Evolutionary conservation across 2,888 invertebrate species (phyloP).

Genomic region (Yponomeuta evonymella): DNA sequence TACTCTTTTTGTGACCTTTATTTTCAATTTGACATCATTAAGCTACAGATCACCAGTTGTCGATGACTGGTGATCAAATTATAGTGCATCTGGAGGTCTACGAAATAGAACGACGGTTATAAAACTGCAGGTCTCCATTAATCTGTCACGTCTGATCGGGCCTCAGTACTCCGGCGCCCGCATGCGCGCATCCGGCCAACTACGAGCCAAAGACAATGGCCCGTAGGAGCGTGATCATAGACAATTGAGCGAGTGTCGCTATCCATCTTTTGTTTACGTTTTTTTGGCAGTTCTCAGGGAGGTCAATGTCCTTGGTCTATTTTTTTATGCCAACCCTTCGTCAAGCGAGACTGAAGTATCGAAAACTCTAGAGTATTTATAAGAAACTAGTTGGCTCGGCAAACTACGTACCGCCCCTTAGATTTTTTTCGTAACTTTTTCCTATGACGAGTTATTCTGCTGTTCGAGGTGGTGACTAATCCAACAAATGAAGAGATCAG

Average conservation of each 20-base stretch:
- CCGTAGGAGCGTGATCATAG: constrained; percentile 51
- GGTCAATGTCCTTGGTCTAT: constrained; percentile 24
- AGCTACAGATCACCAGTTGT: neutral
- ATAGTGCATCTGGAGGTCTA: neutral
- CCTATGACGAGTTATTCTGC: too few species aligned
- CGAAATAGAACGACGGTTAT: constrained; percentile 7
- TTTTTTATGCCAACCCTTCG: neutral
- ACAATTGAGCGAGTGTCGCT: constrained; percentile 49
- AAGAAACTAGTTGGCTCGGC: neutral
- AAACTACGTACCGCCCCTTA: too few species aligned
- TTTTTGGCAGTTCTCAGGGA: constrained; percentile 24
- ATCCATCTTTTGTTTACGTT: constrained; percentile 19
- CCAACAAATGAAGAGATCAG: too few species aligned
- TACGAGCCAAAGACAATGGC: constrained; percentile 38
- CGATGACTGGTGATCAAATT: neutral
- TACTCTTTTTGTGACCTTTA: neutral
- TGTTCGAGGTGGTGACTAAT: too few species aligned
- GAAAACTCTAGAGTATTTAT: neutral
- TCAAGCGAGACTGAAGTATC: neutral
- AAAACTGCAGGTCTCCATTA: neutral
- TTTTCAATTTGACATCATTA: neutral
- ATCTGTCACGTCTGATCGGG: neutral
- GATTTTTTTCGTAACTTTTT: too few species aligned
- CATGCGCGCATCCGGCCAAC: constrained; percentile 56
- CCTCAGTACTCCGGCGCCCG: constrained; percentile 37